These are phyloP conservation scores for Phalacrocorax pelagicus DNA, from an alignment of 2,113 vertebrate species.

Conservation along the genomic window DNA sequence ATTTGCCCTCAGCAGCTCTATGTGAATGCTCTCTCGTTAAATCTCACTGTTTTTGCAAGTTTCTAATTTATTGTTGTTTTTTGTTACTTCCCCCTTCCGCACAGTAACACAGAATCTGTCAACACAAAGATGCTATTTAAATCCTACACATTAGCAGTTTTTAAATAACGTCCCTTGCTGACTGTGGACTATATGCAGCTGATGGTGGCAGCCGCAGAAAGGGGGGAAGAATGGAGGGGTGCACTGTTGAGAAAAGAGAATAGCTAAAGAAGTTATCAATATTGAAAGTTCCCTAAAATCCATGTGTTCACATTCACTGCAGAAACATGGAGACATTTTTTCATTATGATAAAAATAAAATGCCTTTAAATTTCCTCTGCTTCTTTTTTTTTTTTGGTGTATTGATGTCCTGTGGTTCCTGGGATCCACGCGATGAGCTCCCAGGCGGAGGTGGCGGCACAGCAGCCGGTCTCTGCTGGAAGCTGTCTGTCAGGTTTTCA, in stretches of 20 bases:
- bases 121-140: constrained; percentile 12
- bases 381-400: neutral
- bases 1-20: constrained; percentile 29
- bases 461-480: neutral
- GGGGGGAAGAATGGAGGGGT: neutral
- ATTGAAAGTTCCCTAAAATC: neutral
- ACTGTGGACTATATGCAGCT: neutral
- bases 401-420: neutral
- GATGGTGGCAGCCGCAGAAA: neutral
- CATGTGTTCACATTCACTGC: neutral
- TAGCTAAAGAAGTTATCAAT: neutral
- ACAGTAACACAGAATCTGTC: neutral
- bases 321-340: neutral
- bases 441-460: neutral
- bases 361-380: neutral
- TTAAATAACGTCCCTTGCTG: neutral
- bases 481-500: neutral
- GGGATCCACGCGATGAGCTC: rapidly evolving
- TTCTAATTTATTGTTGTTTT: neutral
- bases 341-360: neutral
- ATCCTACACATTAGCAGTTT: neutral
- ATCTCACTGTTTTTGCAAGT: neutral
- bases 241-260: neutral
- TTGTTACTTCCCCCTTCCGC: neutral
- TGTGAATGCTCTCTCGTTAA: neutral